These are phyloP conservation scores for Pedicia rivosa DNA, from an alignment of 2,888 invertebrate genomes.

Conservation along the genomic window DNA sequence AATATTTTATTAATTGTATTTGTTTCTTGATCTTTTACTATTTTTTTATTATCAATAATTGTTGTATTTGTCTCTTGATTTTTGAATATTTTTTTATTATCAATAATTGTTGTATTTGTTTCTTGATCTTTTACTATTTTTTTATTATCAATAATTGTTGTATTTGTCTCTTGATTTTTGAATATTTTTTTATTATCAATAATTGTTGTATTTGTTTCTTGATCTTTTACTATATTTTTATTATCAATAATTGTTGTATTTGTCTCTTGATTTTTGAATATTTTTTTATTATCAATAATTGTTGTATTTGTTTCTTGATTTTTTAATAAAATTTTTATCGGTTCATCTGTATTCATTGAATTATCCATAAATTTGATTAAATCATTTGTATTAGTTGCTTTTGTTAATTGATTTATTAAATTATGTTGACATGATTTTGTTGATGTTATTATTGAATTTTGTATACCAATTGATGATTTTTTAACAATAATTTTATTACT, in stretches of 20 bases:
- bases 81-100: background rate
- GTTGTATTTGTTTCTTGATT: background rate
- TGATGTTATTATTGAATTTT: slow-evolving; percentile 15
- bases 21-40: background rate
- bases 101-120: no score
- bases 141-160: no score
- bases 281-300: background rate
- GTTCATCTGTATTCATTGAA: slow-evolving; percentile 18
- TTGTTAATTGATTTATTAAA: no score
- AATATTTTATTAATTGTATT: background rate
- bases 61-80: background rate
- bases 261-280: background rate
- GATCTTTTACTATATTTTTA: background rate
- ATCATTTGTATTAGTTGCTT: slow-evolving; percentile 30
- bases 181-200: no score
- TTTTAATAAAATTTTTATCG: no score
- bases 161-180: no score
- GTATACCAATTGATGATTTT: slow-evolving; percentile 23
- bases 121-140: no score
- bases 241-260: background rate
- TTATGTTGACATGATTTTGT: no score
- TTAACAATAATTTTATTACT: slow-evolving; percentile 34
- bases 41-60: background rate
- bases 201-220: background rate
- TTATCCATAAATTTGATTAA: slow-evolving; percentile 19